Percentiles rank a stretch among this genome's conserved stretches.
These are phyloP conservation scores for Paracanthobrama guichenoti DNA, from an alignment of 2,113 vertebrate genomes.

Conservation along the genomic window DNA sequence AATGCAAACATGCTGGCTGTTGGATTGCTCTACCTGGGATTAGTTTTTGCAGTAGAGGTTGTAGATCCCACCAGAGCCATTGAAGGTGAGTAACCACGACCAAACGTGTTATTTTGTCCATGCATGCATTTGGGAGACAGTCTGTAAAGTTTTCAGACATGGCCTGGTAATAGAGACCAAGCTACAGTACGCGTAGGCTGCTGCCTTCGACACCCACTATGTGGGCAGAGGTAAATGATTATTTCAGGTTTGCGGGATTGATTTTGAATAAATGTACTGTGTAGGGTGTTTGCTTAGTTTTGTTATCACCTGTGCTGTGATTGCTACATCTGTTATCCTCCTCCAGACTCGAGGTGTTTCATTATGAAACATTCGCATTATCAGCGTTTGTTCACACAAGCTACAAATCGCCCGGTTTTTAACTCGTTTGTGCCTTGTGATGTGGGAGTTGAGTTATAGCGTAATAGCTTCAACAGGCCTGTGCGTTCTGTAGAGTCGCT, in stretches of 20 bases:
- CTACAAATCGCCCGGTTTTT: neutral
- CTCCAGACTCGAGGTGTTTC: neutral
- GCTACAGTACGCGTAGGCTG: neutral
- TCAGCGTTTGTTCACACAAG: neutral
- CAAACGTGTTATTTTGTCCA: conserved; percentile 56
- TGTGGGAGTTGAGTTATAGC: conserved; percentile 24
- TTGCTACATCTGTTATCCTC: neutral
- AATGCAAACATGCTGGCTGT: conserved; percentile 74
- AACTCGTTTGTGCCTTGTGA: neutral
- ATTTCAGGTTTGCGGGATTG: neutral
- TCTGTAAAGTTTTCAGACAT: conserved; percentile 61
- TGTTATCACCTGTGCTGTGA: conserved; percentile 24
- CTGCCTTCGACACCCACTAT: conserved; percentile 25
- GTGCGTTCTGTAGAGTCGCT: neutral
- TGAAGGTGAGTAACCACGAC: conserved; percentile 71
- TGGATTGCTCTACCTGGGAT: conserved; percentile 73
- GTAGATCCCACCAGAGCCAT: conserved; percentile 64
- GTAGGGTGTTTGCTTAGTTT: neutral
- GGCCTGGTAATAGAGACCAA: conserved; percentile 9
- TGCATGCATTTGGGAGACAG: conserved; percentile 50
- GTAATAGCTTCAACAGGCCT: conserved; percentile 23
- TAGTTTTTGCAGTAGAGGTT: conserved; percentile 69
- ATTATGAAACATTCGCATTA: conserved; percentile 7
- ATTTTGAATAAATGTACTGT: neutral
- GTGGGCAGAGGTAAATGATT: neutral